Conservation (phyloP, 1,140 invertebrate species). For the Bombus sylvicola region DNA sequence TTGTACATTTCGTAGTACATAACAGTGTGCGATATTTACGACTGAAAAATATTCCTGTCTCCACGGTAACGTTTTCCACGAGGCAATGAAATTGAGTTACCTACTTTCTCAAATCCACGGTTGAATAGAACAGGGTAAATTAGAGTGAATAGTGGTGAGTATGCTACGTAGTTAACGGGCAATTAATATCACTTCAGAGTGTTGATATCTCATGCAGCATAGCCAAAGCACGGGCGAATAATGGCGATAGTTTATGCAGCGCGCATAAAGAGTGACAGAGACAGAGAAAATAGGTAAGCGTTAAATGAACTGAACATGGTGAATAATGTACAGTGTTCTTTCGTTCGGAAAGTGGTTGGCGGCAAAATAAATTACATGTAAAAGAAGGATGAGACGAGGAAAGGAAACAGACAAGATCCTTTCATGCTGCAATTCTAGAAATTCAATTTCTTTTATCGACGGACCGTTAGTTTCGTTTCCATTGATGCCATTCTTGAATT, state of each 20-base stretch:
- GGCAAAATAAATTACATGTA: conserved; percentile 57
- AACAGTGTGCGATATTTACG: neutral
- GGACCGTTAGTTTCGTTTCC: neutral
- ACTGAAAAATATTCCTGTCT: neutral
- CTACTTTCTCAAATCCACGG: conserved; percentile 25
- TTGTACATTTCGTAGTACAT: neutral
- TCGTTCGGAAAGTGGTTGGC: conserved; percentile 63
- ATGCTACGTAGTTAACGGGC: conserved; percentile 50
- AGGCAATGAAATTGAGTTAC: conserved; percentile 25
- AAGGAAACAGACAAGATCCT: conserved; percentile 18
- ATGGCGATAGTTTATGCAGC: conserved; percentile 63
- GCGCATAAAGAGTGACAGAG: conserved; percentile 1
- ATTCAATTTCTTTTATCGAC: conserved; percentile 13
- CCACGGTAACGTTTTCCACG: neutral
- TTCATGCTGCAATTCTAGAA: conserved; percentile 53
- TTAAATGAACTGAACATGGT: conserved; percentile 36
- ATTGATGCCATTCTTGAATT: neutral
- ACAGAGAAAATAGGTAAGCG: conserved; percentile 7
- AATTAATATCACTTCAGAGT: conserved; percentile 59
- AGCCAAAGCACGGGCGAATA: conserved; percentile 79
- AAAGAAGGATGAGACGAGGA: neutral
- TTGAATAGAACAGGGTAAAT: conserved; percentile 36
- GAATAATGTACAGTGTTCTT: conserved; percentile 33
- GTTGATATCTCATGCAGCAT: conserved; percentile 77
- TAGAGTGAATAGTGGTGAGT: conserved; percentile 27